Evolutionary conservation across 2,797 vertebrate species (phyloP), one percentile per base, ranked within the genome.

Genomic region (Tinamus major): DNA sequence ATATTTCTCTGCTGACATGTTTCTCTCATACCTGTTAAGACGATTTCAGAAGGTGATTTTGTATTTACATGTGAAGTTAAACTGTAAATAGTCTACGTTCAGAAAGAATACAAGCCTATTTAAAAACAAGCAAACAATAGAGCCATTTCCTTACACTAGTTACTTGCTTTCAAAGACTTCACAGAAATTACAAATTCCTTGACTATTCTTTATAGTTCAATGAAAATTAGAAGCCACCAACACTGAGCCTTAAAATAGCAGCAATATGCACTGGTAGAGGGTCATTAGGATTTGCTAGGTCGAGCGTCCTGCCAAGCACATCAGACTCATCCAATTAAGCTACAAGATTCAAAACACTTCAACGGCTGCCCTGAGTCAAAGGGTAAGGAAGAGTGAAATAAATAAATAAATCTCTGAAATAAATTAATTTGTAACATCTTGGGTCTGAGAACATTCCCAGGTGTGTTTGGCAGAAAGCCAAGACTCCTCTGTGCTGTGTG

Each of bases 271-370:
- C 27, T 72, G 42, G 23, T 6, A 51, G 16, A 59, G 12, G 23
- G 56, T 91, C 70, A 92, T 27, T 87, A 82, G 71, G 81, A 87
- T 87, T 94, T 90, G 58, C 55, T 69, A 49, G 16, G 41, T 14
- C 87, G 20, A 75, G 29, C 24, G 31, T 61, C 85, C 86, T 21
- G 42, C 88, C 89, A 87, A 94, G 84, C 71, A 81, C 41, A 72
- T 19, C 11, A 83, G 72, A 85, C 53, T 90, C 13, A 95, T 94
- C 44, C 77, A 86, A 64, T 94, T 94, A 92, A 93, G 29, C 44
- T 79, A 59, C 24, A 80, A 69, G 44, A 83, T 51, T 81, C 46
- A 77, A 48, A 78, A 74, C 44, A 71, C 14, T 86, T 88, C 39
- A 71, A 67, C 16, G 89, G 69, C 0, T 81, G 41, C 24, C 68